Conservation (phyloP, 2,888 invertebrate species). For the Aricia artaxerxes region DNA sequence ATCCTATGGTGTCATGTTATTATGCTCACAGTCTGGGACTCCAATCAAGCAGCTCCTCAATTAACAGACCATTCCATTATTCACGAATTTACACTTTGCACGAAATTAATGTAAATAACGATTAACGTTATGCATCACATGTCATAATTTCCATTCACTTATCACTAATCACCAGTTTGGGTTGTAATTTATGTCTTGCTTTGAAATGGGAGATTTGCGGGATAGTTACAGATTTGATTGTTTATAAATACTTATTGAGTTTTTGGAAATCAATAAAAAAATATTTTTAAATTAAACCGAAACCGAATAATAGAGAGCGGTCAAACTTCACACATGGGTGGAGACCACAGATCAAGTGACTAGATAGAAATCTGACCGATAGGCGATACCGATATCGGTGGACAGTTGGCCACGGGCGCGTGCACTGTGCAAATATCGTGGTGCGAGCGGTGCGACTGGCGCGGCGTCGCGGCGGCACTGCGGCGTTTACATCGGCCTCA, state of each 20-base stretch:
- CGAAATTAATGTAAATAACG: conserved; percentile 16
- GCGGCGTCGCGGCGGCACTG: conserved; percentile 69
- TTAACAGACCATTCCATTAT: conserved; percentile 16
- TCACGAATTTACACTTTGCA: conserved; percentile 1
- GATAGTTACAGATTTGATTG: not conserved
- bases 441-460: conserved; percentile 63
- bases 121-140: conserved; percentile 4
- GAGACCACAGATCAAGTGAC: not conserved
- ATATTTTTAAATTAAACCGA: not conserved
- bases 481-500: conserved; percentile 52
- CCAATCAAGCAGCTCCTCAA: not conserved
- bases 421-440: conserved; percentile 63
- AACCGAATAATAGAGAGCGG: not conserved
- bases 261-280: not conserved
- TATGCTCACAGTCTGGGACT: conserved; percentile 36
- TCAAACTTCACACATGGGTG: conserved; percentile 20
- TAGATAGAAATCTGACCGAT: not conserved
- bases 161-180: conserved; percentile 9
- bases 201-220: not conserved
- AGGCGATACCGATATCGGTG: conserved; percentile 8
- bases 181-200: not conserved
- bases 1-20: conserved; percentile 24
- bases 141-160: conserved; percentile 9
- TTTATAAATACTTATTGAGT: not conserved
- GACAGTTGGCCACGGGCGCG: conserved; percentile 39